Evolutionary conservation across 92 coral and sea anemone genomes (phyloP), one percentile per base, ranked within the genome.

Genomic region (Galaxea fascicularis): DNA sequence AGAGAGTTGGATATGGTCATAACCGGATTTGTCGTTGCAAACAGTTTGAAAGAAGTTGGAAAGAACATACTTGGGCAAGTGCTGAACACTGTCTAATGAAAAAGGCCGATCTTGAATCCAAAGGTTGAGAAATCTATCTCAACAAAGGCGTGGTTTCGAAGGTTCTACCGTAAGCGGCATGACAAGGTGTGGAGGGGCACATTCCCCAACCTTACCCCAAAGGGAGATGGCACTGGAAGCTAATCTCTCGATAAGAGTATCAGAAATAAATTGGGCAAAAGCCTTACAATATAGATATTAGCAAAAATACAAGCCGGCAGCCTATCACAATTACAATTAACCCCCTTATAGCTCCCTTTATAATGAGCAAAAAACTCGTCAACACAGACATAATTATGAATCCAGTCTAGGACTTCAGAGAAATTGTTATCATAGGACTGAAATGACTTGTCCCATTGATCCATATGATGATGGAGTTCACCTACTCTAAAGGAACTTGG

Each of bases 11-110:
- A 80, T 64, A 64, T 75, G 91, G 79, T 82, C 80, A 68, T 88
- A 88, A 18, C 91, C 88, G 27, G 91, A 88, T 58, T 88, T 82
- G 74, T 88, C 87, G 41, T 88, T 84, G 65, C 84, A 57, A 24
- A 82, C 80, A 69, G 91, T 66, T 60, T 82, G 91, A 71, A 73
- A 88, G 26, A 45, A 44, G 51, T 56, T 59, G 57, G 46, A 18
- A 10, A 74, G 62, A 8, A 76, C 91, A 35, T 88, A 88, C 64
- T 82, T 84, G 28, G 88, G 79, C 41, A 82, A 46, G 65, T 88
- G 84, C 35, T 27, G 59, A n/a, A 88, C 71, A 17, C 52, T 74
- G 52, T 88, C 91, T 57, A 88, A 71, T 5, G 71, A 15, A 65
- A 88, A 82, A 26, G 79, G 88, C 44, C 65, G 65, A 41, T 88